Conservation (phyloP, 2,113 vertebrate species). For the Varanus komodoensis region DNA sequence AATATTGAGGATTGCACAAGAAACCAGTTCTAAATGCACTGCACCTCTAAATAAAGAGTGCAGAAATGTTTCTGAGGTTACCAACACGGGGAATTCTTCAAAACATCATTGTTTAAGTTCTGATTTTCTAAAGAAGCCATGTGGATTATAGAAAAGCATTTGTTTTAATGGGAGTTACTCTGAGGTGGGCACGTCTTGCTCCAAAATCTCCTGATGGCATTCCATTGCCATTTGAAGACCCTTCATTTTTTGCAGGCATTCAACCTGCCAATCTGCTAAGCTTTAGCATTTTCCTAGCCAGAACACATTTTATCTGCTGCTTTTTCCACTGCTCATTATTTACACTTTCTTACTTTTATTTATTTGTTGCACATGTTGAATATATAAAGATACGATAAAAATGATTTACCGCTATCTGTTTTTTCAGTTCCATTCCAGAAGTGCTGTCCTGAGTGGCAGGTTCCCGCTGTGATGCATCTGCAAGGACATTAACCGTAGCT, state of each 20-base stretch:
- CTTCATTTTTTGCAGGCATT: neutral
- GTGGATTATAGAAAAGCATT: neutral
- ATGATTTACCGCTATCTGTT: constrained; percentile 85
- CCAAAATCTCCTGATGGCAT: too few species aligned
- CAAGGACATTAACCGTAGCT: constrained; percentile 88
- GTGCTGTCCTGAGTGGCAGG: constrained; percentile 83
- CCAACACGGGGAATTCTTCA: neutral
- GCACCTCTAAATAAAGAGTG: neutral
- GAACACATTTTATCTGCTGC: neutral
- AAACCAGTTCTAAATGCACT: neutral
- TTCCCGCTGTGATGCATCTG: constrained; percentile 89
- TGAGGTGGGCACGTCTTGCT: neutral
- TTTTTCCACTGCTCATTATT: neutral
- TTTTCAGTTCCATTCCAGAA: constrained; percentile 82
- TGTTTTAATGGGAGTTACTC: neutral
- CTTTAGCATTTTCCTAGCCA: neutral
- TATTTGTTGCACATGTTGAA: neutral
- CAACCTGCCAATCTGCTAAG: neutral
- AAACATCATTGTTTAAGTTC: constrained; percentile 6
- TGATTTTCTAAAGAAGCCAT: neutral
- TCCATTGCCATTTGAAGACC: too few species aligned
- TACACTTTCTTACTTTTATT: neutral
- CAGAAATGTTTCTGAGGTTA: neutral
- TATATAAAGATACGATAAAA: neutral
- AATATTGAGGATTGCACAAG: neutral